Percentiles rank a stretch among this genome's conserved stretches.
Conservation (phyloP, 2,888 invertebrate species). For the Electrophaes corylata region DNA sequence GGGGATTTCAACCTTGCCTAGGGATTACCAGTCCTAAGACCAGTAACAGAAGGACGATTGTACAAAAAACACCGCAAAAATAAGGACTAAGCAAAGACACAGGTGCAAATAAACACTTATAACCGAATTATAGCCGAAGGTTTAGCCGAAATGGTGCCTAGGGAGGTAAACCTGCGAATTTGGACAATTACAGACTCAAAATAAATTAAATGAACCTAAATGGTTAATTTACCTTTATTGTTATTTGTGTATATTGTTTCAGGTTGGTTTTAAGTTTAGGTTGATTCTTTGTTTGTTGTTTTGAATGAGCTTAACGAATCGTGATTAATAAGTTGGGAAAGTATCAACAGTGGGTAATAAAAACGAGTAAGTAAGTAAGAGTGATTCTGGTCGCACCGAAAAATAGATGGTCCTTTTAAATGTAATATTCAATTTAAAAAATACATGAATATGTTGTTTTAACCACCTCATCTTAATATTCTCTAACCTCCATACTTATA, state of each 20-base stretch:
- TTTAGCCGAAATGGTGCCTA: constrained; percentile 53
- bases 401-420: no score
- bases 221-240: constrained; percentile 28
- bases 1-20: background rate
- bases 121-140: constrained; percentile 52
- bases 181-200: constrained; percentile 43
- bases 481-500: no score
- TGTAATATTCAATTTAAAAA: no score
- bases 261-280: constrained; percentile 27
- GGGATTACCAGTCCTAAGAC: background rate
- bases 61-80: background rate
- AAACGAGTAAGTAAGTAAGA: no score
- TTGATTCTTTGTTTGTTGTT: constrained; percentile 16
- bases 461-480: no score
- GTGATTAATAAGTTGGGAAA: background rate
- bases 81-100: constrained; percentile 29
- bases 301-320: background rate
- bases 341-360: background rate
- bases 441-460: no score
- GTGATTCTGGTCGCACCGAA: no score
- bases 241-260: constrained; percentile 21
- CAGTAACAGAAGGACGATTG: background rate
- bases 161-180: constrained; percentile 44
- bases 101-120: constrained; percentile 56
- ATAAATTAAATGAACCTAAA: constrained; percentile 39